These are phyloP conservation scores for Neopipo cinnamomea DNA, from an alignment of 2,113 vertebrate species.

Conservation along the genomic window DNA sequence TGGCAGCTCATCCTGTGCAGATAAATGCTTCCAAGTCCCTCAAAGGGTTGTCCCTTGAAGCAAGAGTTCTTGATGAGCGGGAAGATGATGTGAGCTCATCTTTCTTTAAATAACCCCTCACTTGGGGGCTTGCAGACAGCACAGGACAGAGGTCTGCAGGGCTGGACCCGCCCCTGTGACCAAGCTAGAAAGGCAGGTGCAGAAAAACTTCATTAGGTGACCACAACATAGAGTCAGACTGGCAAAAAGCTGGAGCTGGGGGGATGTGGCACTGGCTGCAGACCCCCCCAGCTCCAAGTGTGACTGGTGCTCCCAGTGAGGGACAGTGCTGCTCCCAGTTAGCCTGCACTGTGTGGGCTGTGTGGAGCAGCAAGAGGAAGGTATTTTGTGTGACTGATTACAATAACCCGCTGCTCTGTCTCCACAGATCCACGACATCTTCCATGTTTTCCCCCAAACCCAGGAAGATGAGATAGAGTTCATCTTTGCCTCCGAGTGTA, in stretches of 20 bases:
- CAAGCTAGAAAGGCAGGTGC: not conserved
- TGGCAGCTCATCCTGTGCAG: not conserved
- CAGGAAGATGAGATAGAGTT: slow-evolving; percentile 80
- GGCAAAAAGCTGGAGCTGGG: not conserved
- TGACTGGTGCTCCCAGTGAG: not conserved
- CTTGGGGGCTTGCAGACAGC: not conserved
- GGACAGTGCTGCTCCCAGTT: not conserved
- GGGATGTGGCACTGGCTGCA: not conserved
- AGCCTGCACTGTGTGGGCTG: not conserved
- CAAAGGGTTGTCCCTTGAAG: not conserved
- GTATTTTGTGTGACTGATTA: not conserved
- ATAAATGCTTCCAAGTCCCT: not conserved
- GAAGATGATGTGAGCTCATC: not conserved
- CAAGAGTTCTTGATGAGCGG: not conserved
- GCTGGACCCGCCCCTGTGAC: not conserved
- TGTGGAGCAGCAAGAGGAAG: not conserved
- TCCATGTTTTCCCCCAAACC: slow-evolving; percentile 80
- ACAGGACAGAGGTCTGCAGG: not conserved
- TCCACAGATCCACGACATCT: slow-evolving; percentile 82
- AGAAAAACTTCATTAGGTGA: not conserved
- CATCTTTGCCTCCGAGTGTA: slow-evolving; percentile 84
- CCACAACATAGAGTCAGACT: not conserved
- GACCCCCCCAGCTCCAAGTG: not conserved
- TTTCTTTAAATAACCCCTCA: not conserved
- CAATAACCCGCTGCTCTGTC: not conserved